Conservation (phyloP, 1,140 invertebrate species). For the Trissolcus basalis region DNA sequence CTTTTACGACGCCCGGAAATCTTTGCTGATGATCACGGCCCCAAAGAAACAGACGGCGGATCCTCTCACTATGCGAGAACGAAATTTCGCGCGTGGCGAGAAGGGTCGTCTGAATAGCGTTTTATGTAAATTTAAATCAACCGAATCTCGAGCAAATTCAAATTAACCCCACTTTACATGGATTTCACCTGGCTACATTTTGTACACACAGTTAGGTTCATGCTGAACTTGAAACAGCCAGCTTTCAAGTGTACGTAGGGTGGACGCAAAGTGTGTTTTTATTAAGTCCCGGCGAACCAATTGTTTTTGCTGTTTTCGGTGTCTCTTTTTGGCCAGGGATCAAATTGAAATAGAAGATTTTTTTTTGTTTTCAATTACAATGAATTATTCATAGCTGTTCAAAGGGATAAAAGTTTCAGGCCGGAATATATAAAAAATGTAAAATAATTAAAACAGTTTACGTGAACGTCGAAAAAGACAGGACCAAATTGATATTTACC, state of each 20-base stretch:
- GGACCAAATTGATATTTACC: no score
- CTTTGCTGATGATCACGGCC: slow-evolving; percentile 2
- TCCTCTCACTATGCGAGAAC: slow-evolving; percentile 1
- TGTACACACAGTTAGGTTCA: slow-evolving; percentile 23
- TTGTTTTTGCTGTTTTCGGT: slow-evolving; percentile 23
- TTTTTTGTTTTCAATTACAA: slow-evolving; percentile 4
- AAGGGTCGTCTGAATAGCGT: slow-evolving; percentile 47
- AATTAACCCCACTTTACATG: slow-evolving; percentile 49
- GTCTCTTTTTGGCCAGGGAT: slow-evolving; percentile 1
- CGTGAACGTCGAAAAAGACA: no score
- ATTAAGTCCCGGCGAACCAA: neutral
- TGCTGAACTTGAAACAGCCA: slow-evolving; percentile 11
- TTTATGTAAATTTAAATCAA: slow-evolving; percentile 55
- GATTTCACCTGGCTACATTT: slow-evolving; percentile 47
- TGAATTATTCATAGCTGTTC: slow-evolving; percentile 9
- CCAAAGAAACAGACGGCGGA: slow-evolving; percentile 18
- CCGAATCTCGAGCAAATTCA: slow-evolving; percentile 50
- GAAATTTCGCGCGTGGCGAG: slow-evolving; percentile 24
- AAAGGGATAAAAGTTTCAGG: no score
- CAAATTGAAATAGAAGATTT: slow-evolving; percentile 9
- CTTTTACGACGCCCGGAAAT: slow-evolving; percentile 15
- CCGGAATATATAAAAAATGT: no score
- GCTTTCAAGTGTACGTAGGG: slow-evolving; percentile 1
- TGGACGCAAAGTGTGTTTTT: slow-evolving; percentile 26
- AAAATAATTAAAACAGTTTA: no score